Evolutionary conservation across 2,113 vertebrate species (phyloP), one percentile per base, ranked within the genome.

Genomic region (Limanda limanda): DNA sequence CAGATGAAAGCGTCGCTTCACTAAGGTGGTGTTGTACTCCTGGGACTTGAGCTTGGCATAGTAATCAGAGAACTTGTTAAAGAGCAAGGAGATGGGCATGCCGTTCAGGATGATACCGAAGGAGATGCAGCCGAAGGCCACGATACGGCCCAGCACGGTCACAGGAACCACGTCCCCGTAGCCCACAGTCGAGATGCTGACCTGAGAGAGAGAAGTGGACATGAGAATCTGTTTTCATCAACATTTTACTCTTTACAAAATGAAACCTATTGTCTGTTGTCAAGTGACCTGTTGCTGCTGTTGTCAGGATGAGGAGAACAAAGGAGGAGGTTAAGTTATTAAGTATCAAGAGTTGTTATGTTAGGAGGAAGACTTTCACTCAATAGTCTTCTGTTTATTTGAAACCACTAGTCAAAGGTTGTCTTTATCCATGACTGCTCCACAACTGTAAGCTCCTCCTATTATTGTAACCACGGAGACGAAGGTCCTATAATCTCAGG

Each of bases 31-130:
- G 37, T 89, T 90, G 66, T 66, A 84, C 86, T 96, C 94, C 7
- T 96, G 95, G 2, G 94, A 95, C 82, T 95, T 96, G 81, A 96
- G 87, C 89, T 96, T 88, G 92, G 92, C 92, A 88, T 95, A 78
- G 89, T 95, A 12, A 92, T 96, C 90, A 10, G 88, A 90, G 82
- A 92, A 90, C 47, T 92, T 90, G 74, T 86, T 92, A n/a, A 88
- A 92, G 15, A 92, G 88, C 62, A 96, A 85, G 18, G 91, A 93
- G 68, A 94, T 96, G 17, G 96, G 95, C 96, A 97, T 95, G 58
- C 95, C 95, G 0, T 96, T 96, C 31, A 96, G 92, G 79, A 97
- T 96, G 89, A 96, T 96, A 35, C 96, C 95, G 0, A 96, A 96
- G 4, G 95, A 96, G 88, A 96, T 96, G 90, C 96, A 96, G 57